A percentile compares a stretch with the other conserved stretches of the same genome.
Evolutionary conservation across 2,797 vertebrate genomes (phyloP).

Genomic region (Potorous gilbertii): DNA sequence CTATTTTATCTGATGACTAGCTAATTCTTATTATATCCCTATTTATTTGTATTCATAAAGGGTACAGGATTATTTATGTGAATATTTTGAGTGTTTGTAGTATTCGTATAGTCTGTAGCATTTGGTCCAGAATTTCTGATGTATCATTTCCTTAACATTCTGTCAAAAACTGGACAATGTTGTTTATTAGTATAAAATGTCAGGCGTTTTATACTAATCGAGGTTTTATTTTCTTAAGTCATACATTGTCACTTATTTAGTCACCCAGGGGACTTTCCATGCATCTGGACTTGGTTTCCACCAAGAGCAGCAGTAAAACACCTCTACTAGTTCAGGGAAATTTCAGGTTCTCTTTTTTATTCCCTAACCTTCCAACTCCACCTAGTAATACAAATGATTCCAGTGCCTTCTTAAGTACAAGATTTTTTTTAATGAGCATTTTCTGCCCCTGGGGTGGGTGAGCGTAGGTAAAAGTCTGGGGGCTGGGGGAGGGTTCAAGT

Average conservation of each 20-base stretch:
- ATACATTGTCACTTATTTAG: background rate
- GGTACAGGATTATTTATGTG: background rate
- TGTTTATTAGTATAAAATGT: background rate
- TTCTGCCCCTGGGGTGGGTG: background rate
- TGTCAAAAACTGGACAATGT: background rate
- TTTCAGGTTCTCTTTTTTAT: background rate
- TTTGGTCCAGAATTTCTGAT: background rate
- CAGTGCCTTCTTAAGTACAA: background rate
- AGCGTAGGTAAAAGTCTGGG: background rate
- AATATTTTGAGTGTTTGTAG: background rate
- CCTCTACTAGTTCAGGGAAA: background rate
- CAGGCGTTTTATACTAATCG: background rate
- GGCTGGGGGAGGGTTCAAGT: background rate
- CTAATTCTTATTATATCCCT: background rate
- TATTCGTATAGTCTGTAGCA: background rate
- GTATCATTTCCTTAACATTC: background rate
- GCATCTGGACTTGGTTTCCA: background rate
- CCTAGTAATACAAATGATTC: background rate
- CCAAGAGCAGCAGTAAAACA: background rate
- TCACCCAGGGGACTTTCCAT: background rate
- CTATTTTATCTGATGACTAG: background rate
- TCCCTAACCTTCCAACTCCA: background rate
- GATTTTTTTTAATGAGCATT: background rate
- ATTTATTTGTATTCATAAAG: background rate
- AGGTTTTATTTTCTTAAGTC: background rate